phyloP scores from a whole-genome alignment of 2,888 invertebrate species.

The Microplitis deprimator region DNA sequence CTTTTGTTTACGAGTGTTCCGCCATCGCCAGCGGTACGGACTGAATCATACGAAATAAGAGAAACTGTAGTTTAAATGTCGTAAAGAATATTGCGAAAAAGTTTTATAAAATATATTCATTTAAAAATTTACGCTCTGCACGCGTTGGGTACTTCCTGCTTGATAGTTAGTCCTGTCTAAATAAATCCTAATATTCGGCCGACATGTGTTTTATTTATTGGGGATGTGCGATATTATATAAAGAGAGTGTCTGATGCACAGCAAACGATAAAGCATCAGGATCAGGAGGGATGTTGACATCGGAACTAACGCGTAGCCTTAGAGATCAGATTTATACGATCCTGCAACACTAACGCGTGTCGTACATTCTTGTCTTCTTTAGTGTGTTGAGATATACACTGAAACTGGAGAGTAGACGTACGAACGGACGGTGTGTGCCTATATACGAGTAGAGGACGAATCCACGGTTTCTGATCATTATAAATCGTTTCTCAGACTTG shows the following conservation, averaged over 20 bases:
- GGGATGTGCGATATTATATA: neutral
- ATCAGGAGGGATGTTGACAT: constrained; percentile 28
- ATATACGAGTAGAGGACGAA: constrained; percentile 5
- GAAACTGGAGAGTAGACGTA: neutral
- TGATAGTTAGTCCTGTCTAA: constrained; percentile 7
- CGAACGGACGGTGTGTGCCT: neutral
- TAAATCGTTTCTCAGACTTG: constrained; percentile 20
- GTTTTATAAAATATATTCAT: too few relatives aligned
- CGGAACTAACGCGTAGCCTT: constrained; percentile 25
- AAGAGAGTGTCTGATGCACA: neutral
- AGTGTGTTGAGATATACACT: neutral
- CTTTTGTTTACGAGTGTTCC: neutral
- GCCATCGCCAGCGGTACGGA: too few relatives aligned
- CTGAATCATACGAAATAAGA: too few relatives aligned
- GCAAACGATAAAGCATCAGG: constrained; percentile 35
- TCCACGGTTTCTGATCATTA: constrained; percentile 27
- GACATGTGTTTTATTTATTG: constrained; percentile 32
- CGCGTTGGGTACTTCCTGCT: constrained; percentile 2
- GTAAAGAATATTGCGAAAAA: too few relatives aligned
- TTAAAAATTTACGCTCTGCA: too few relatives aligned
- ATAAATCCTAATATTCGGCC: constrained; percentile 40
- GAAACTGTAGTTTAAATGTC: too few relatives aligned
- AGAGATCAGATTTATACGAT: constrained; percentile 24
- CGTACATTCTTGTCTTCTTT: constrained; percentile 10
- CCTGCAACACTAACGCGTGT: neutral